Base-by-base conservation (phyloP, 2,888 invertebrate species). In the Leucozona laternaria region DNA sequence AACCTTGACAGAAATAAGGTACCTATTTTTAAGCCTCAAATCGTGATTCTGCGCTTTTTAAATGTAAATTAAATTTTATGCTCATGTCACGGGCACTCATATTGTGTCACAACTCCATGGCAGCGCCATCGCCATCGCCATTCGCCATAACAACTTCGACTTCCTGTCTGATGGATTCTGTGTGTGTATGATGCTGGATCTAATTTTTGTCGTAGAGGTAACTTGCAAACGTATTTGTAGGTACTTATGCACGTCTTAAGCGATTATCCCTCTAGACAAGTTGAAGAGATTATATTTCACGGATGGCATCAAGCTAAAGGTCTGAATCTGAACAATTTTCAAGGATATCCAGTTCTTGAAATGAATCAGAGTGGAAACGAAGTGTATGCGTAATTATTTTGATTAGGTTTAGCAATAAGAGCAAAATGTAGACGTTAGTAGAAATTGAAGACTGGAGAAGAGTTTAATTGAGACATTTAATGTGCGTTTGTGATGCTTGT, bases 311-410 rank as follows among this genome's bases (percentile, higher is more conserved):
- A 17, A 48, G 10, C 31, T 57, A 10, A 43, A 40, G 40, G 25
- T n/a, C 62, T 43, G 17, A n/a, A 58, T n/a, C 62, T 43, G 17
- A n/a, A 58, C 22, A 58, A 37, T 28, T 48, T n/a, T 45, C 22
- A 37, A 70, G 68, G 43, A 73, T 70, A 17, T 17, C 25, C 37
- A 17, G 57, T 37, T 45, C 64, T 17, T 22, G 22, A 76, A 72
- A 53, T 71, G 71, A 84, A 84, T 71, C 68, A 60, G 79, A 84
- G 84, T 79, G 68, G 79, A 71, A 79, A 71, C 68, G 57, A 79
- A 84, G 66, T 84, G 58, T 53, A 79, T 79, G 60, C 58, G 76
- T 76, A 79, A 84, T 84, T 84, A 84, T 76, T 84, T 79, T 84
- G 83, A 84, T 84, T 76, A 79, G 79, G 77, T 72, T 77, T 58